Conservation (phyloP, 2,888 invertebrate genomes). For the Brenthis daphne region DNA sequence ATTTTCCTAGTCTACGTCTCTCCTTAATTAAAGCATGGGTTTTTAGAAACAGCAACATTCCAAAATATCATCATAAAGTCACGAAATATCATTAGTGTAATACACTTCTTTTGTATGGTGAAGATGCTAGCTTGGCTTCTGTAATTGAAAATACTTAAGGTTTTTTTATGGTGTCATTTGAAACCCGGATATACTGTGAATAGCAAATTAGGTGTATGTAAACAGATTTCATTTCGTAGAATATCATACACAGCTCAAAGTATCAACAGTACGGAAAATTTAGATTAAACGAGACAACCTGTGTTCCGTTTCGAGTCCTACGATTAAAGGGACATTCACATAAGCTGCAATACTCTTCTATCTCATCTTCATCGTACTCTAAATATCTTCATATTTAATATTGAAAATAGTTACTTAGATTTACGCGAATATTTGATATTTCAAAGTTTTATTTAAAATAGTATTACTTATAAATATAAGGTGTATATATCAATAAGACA, state of each 20-base stretch:
- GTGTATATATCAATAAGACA: no score
- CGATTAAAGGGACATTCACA: constrained; percentile 30
- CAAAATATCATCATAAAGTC: no score
- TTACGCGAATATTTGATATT: no score
- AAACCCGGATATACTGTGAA: background rate
- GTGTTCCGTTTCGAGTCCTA: constrained; percentile 52
- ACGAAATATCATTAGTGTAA: no score
- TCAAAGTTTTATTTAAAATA: no score
- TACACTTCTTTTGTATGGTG: no score
- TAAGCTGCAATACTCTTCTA: constrained; percentile 20
- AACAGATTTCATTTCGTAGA: constrained; percentile 43
- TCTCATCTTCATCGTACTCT: background rate
- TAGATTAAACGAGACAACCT: constrained; percentile 67
- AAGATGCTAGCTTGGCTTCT: no score
- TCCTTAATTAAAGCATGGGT: no score
- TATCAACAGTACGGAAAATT: constrained; percentile 60
- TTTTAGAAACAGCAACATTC: no score
- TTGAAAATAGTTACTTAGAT: background rate
- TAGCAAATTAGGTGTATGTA: constrained; percentile 40
- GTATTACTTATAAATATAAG: no score
- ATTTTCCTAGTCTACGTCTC: no score
- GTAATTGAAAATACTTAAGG: background rate
- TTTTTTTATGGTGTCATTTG: constrained; percentile 1
- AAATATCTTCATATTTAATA: background rate
- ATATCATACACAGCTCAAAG: constrained; percentile 53